Evolutionary conservation across 1,140 invertebrate genomes (phyloP), one percentile per base, ranked within the genome.

Genomic region (Tetramorium parvispinum): DNA sequence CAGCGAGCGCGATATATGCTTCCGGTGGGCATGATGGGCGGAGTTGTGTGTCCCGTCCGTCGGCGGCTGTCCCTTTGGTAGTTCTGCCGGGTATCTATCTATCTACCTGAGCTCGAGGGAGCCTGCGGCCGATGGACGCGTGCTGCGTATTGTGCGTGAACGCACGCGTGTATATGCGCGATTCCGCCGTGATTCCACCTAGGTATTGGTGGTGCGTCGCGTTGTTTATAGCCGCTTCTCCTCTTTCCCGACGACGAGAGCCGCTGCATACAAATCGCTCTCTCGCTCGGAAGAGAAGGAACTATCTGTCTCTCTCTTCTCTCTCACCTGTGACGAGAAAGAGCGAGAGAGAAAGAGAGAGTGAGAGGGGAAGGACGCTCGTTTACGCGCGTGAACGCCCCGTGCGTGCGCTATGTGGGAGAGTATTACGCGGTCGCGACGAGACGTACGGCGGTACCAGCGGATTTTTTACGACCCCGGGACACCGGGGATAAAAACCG

Each of bases 171-270:
- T 40, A 24, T 73, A 46, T 49, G 43, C 55, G 79, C 65, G 78
- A 53, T 75, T 61, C 68, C 87, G 86, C 83, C 89, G 90, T 91
- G 91, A 92, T 92, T 88, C 85, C 86, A 91, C 70, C 86, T 85
- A 90, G 83, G 91, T 92, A 92, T 93, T 91, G 92, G 92, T 91
- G 90, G 89, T 92, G 86, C 92, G 93, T 92, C 91, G 92, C 93
- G 92, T 94, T 94, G 94, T 94, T 94, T 94, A 94, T 94, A 93
- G 93, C 93, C 92, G 89, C 93, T 93, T 94, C 93, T 93, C 93
- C 92, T 94, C 91, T 92, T 93, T 91, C 92, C 76, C 92, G 93
- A 87, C 93, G 92, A 89, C 68, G 88, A 83, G 75, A 68, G 79
- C 90, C 86, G 51, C 86, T 89, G 94, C 92, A 94, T 94, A 94